Base-by-base conservation (phyloP, 2,797 vertebrate species). In the Iguana delicatissima region DNA sequence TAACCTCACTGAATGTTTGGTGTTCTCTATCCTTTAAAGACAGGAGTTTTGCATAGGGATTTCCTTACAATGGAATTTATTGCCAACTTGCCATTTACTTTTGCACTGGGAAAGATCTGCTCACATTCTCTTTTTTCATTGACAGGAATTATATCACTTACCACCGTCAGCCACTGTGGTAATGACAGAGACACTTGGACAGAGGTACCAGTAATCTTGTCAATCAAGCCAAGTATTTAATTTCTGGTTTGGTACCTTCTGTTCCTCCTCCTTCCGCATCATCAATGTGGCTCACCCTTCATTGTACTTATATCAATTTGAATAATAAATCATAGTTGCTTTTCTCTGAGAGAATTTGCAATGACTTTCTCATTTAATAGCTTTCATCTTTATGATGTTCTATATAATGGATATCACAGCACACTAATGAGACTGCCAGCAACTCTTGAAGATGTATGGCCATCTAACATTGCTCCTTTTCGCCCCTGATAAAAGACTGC, bases 341-440 rank as follows among this genome's bases (percentile, higher is more conserved):
- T 96, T 93, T 84, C 86, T 88, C 62, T 92, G 72, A 93, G 87
- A 93, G 73, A 94, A 93, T 88, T 95, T 73, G 35, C 72, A 90
- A 94, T 14, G 52, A 91, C 95, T 96, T 96, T 96, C 95, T 95
- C 90, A 93, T 96, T 96, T 96, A 95, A 95, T 92, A 95, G 89
- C 92, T 96, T 95, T 95, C 92, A 93, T 93, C 93, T 90, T 93
- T 92, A 92, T 87, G 90, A 91, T 94, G 89, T 94, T 95, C 84
- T 59, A 50, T 93, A 89, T 93, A 96, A 96, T 94, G 93, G 93
- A 96, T 96, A 92, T 93, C 92, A 93, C 38, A 91, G 80, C 86
- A 86, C 91, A 90, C 73, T 96, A 96, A 96, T 96, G 94, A 96
- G 93, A 94, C 95, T 95, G 79, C 91, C 87, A 95, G 91, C 18